A percentile compares a stretch with the other conserved stretches of the same genome.
phyloP scores from a whole-genome alignment of 2,797 vertebrate species.

The Neomorphus geoffroyi region DNA sequence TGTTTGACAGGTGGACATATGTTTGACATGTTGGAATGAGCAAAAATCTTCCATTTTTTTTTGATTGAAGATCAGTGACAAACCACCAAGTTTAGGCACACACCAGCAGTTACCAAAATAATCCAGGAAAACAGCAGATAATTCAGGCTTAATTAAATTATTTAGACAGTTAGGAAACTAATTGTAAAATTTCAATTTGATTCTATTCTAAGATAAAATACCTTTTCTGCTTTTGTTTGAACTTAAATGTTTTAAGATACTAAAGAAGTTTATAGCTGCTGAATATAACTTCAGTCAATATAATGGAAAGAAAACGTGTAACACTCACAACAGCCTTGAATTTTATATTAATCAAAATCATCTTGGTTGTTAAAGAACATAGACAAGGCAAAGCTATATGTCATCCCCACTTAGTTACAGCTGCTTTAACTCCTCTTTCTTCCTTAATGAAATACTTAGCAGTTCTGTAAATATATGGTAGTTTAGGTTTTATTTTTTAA shows the following conservation, averaged over 20 bases:
- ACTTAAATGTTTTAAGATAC: background rate
- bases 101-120: background rate
- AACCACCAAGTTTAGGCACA: background rate
- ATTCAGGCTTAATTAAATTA: background rate
- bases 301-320: background rate
- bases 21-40: background rate
- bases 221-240: background rate
- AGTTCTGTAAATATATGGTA: background rate
- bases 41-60: background rate
- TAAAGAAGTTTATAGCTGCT: background rate
- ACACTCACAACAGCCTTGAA: background rate
- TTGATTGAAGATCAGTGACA: background rate
- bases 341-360: background rate
- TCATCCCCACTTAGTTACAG: background rate
- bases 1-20: background rate
- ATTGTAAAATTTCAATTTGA: background rate
- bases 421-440: background rate
- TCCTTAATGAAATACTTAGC: background rate
- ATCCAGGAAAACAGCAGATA: background rate
- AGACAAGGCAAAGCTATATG: background rate
- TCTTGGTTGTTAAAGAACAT: background rate
- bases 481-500: background rate
- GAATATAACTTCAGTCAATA: background rate
- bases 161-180: background rate
- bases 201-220: background rate